Evolutionary conservation across 2,888 invertebrate species (phyloP).

Genomic region (Drosophila basisetae): DNA sequence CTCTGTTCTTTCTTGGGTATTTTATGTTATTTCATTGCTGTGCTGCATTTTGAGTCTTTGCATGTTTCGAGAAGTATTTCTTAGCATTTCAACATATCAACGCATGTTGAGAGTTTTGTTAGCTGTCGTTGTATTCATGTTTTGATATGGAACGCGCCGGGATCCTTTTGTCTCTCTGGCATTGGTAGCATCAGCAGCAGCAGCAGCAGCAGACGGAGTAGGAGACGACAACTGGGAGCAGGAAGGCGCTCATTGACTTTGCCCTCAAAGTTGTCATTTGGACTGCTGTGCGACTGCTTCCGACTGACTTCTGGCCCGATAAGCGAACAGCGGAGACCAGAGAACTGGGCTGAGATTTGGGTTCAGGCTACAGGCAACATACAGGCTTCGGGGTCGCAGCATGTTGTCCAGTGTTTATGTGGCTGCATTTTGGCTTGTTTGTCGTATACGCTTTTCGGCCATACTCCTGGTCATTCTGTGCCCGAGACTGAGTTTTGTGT

Average conservation of each 20-base stretch:
- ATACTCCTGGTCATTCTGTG: slow-evolving; percentile 71
- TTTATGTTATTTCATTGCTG: slow-evolving; percentile 44
- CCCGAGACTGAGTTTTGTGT: slow-evolving; percentile 35
- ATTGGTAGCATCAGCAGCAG: slow-evolving; percentile 18
- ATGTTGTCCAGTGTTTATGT: slow-evolving; percentile 79
- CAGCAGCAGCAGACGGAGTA: slow-evolving; percentile 15
- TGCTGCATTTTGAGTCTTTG: slow-evolving; percentile 54
- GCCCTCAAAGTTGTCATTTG: slow-evolving; percentile 81
- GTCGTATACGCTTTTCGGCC: slow-evolving; percentile 49
- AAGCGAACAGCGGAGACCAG: slow-evolving; percentile 28
- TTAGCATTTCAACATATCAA: slow-evolving; percentile 79
- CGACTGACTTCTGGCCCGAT: slow-evolving; percentile 62
- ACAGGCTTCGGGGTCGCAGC: slow-evolving; percentile 70
- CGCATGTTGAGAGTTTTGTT: slow-evolving; percentile 83
- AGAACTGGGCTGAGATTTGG: slow-evolving; percentile 47
- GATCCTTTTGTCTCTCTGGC: slow-evolving; percentile 76
- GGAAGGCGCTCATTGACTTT: slow-evolving; percentile 79
- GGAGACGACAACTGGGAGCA: slow-evolving; percentile 68
- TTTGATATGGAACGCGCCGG: slow-evolving; percentile 83
- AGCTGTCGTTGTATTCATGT: slow-evolving; percentile 83
- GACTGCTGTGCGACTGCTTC: slow-evolving; percentile 60
- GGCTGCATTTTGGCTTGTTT: slow-evolving; percentile 61
- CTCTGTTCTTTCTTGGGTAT: slow-evolving; percentile 5
- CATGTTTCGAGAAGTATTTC: slow-evolving; percentile 75
- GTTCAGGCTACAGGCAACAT: slow-evolving; percentile 32